Base-by-base conservation (phyloP, 2,888 invertebrate species). In the Tanaodytes sp. region DNA sequence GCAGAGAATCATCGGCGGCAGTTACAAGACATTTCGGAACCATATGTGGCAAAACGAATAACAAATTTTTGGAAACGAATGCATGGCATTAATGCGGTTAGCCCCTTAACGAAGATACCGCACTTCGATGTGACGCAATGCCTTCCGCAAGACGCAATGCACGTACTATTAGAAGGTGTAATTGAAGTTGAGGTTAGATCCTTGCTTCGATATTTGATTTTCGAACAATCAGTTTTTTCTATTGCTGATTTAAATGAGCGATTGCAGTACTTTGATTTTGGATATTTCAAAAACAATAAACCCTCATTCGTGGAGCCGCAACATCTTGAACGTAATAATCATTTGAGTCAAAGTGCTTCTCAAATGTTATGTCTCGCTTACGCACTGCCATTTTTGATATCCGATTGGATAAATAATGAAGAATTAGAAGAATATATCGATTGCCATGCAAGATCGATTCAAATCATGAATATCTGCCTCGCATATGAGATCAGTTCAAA, bases 271-370 rank as follows among this genome's bases (percentile, higher is more conserved):
- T 72, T 73, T 42, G 42, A 69, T 55, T 69, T 45, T 23, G 20
- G 36, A n/a, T 48, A 70, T 46, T 69, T 72, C 31, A 20, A 45
- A 20, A 58, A n/a, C 8, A 70, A 72, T 48, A 72, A 67, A 45
- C 72, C 72, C 23, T 46, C 40, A 2, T 8, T 9, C 11, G 49
- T 72, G 14, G 27, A 37, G 8, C 2, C 8, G 16, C 9, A 54
- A 5, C 64, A 68, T 23, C 11, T 71, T n/a, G 11, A 30, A 27
- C 33, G 43, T 12, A 14, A 49, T 16, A 39, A 16, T 9, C 2
- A 18, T 16, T 42, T 73, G 14, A 62, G 55, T 19, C 63, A 72
- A 54, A 73, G 52, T 61, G 66, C 67, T 20, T 55, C 45, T 6
- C 55, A 55, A 45, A 55, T 55, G 2, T 23, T 45, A 16, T 23